Evolutionary conservation across 2,888 invertebrate species (phyloP).

Genomic region (Galeruca laticollis): DNA sequence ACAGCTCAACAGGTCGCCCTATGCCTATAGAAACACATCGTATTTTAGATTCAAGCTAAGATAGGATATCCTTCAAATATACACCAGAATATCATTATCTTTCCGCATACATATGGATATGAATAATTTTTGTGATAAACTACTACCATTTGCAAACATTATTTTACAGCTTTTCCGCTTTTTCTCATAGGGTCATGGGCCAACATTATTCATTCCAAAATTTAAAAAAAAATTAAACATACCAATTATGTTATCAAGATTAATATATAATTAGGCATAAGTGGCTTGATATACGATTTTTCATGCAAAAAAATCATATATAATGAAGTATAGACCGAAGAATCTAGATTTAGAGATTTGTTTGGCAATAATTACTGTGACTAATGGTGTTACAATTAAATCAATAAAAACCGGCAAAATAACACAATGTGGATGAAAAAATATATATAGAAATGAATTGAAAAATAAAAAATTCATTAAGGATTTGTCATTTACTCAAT

Average conservation of each 20-base stretch:
- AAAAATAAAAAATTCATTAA: too few species aligned
- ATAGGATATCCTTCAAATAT: conserved; percentile 10
- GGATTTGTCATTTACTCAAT: too few species aligned
- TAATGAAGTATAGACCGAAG: too few species aligned
- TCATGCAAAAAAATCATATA: background rate
- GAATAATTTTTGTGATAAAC: conserved; percentile 6
- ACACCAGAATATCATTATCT: conserved; percentile 2
- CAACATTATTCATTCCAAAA: background rate
- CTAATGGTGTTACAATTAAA: too few species aligned
- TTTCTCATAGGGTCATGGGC: too few species aligned
- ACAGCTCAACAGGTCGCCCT: conserved; percentile 49
- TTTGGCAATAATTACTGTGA: too few species aligned
- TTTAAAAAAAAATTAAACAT: conserved; percentile 1
- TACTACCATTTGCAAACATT: background rate
- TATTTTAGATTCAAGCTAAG: background rate
- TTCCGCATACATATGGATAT: background rate
- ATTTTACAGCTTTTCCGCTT: background rate
- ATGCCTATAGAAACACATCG: conserved; percentile 6
- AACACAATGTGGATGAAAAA: too few species aligned
- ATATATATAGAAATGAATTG: too few species aligned
- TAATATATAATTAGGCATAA: background rate
- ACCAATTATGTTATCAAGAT: background rate
- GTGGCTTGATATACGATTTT: background rate
- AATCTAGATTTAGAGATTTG: too few species aligned
- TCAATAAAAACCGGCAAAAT: too few species aligned